Conservation (phyloP, 92 coral and sea anemone genomes). For the Metridium senile region DNA sequence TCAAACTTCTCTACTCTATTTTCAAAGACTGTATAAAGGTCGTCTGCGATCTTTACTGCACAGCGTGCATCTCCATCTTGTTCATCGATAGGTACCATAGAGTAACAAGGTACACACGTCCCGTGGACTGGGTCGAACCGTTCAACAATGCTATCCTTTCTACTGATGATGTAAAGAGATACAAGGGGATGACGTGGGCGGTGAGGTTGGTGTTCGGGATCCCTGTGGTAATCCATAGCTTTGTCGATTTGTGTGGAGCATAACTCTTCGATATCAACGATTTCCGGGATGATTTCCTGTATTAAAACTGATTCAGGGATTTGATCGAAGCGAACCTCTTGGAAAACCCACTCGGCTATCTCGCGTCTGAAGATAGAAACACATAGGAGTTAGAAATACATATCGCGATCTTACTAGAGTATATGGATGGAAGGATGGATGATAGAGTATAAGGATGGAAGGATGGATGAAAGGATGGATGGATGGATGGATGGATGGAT, state of each 20-base stretch:
- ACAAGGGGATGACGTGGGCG: conserved; percentile 57
- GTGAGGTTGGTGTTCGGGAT: conserved; percentile 33
- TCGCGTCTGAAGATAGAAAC: conserved; percentile 40
- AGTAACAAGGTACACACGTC: conserved; percentile 68
- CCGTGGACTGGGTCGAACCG: conserved; percentile 70
- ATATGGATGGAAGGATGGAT: not conserved
- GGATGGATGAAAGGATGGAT: not conserved
- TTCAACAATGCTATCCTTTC: conserved; percentile 67
- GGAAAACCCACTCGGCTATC: conserved; percentile 63
- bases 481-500: not conserved
- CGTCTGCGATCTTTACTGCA: conserved; percentile 76
- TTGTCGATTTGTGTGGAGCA: conserved; percentile 69
- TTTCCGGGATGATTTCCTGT: conserved; percentile 71
- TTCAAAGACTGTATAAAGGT: conserved; percentile 62
- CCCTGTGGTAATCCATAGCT: conserved; percentile 65
- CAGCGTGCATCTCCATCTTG: conserved; percentile 67
- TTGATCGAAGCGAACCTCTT: conserved; percentile 82
- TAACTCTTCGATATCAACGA: conserved; percentile 66
- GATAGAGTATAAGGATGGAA: not conserved
- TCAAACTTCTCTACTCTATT: conserved; percentile 73
- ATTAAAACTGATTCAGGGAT: conserved; percentile 61
- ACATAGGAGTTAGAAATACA: no score
- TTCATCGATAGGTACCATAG: conserved; percentile 57
- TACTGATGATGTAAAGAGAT: conserved; percentile 66
- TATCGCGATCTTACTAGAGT: not conserved